Percentiles rank a stretch among this genome's conserved stretches.
These are phyloP conservation scores for Etheostoma perlongum DNA, from an alignment of 2,797 vertebrate genomes.

Conservation along the genomic window DNA sequence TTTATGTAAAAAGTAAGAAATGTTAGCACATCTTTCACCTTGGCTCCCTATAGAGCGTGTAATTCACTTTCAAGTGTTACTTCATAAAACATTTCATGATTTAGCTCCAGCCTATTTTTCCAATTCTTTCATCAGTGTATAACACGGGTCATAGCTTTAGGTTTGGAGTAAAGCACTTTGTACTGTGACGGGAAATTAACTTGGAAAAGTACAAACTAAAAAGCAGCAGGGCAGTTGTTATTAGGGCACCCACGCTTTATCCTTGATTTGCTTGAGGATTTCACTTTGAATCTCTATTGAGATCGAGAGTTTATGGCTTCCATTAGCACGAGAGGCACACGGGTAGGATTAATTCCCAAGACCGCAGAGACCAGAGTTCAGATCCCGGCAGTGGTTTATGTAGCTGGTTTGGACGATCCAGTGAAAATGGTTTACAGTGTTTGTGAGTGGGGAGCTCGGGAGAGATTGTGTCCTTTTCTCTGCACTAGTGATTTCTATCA, in stretches of 20 bases:
- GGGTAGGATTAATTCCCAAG: neutral
- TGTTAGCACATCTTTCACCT: slow-evolving; percentile 15
- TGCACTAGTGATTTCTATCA: neutral
- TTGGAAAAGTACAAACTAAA: slow-evolving; percentile 19
- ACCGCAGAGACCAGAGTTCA: neutral
- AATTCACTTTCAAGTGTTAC: slow-evolving; percentile 36
- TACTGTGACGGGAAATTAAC: slow-evolving; percentile 33
- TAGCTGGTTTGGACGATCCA: neutral
- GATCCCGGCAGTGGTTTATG: neutral
- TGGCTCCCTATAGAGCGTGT: neutral
- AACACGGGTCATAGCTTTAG: slow-evolving; percentile 36
- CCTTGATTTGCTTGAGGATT: slow-evolving; percentile 19
- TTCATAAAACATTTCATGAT: slow-evolving; percentile 23
- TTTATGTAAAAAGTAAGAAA: slow-evolving; percentile 14
- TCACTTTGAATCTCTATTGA: slow-evolving; percentile 35
- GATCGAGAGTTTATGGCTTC: slow-evolving; percentile 16
- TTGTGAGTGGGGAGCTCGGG: neutral
- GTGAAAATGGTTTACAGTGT: neutral
- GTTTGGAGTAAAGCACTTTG: slow-evolving; percentile 29
- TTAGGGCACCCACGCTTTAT: slow-evolving; percentile 3
- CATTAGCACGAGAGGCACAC: neutral
- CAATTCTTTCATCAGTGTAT: slow-evolving; percentile 27
- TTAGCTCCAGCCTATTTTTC: slow-evolving; percentile 2
- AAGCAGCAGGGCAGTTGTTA: slow-evolving; percentile 15
- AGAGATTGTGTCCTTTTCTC: neutral